Percentiles rank a stretch among this genome's conserved stretches.
Evolutionary conservation across 2,797 vertebrate genomes (phyloP).

Genomic region (Arctocebus calabarensis): DNA sequence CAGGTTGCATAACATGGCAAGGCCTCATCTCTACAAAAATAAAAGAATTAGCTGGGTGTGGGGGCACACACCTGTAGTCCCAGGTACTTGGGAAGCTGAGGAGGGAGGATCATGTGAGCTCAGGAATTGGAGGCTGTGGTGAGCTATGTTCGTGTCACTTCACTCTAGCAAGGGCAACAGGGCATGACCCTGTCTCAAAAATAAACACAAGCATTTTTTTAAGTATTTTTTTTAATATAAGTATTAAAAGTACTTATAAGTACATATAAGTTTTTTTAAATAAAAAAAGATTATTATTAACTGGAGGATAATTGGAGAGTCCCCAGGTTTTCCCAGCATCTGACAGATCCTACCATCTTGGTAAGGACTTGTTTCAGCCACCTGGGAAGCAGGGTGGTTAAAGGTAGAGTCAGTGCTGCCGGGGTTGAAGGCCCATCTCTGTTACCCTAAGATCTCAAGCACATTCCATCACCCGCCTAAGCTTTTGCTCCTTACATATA

Average conservation of each 20-base stretch:
- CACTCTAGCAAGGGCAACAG: neutral
- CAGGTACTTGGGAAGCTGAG: neutral
- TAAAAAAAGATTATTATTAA: neutral
- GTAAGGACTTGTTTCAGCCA: neutral
- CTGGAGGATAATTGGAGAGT: neutral
- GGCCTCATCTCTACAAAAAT: neutral
- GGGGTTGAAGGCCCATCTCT: neutral
- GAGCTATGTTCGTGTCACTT: neutral
- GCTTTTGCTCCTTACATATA: neutral
- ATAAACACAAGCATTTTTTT: too few species aligned
- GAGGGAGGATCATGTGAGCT: neutral
- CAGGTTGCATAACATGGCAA: neutral
- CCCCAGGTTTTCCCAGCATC: neutral
- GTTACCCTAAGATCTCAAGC: neutral
- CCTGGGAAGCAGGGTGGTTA: neutral
- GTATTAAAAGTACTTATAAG: too few species aligned
- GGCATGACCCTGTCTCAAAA: neutral
- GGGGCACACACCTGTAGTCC: neutral
- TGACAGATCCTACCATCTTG: neutral
- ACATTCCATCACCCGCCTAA: neutral
- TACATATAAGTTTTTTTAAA: too few species aligned
- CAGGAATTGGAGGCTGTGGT: neutral
- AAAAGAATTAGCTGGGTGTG: neutral
- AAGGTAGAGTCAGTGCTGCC: neutral
- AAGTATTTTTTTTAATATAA: neutral